Evolutionary conservation across 2,888 invertebrate species (phyloP).

Genomic region (Endotricha flammealis): DNA sequence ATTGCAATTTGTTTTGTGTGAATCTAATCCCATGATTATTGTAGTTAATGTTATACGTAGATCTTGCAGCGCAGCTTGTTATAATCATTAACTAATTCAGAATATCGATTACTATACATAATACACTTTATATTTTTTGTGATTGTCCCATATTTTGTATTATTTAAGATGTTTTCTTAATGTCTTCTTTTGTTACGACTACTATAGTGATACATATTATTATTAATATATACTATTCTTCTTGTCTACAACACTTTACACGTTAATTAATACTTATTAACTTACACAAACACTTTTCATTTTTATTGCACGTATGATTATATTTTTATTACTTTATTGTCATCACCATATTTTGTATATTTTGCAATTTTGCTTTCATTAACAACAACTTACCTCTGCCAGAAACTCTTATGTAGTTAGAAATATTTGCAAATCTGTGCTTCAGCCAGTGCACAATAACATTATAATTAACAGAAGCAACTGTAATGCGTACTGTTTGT

Average conservation of each 20-base stretch:
- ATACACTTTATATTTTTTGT: constrained; percentile 42
- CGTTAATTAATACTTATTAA: constrained; percentile 3
- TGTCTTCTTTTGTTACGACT: constrained; percentile 30
- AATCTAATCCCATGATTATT: constrained; percentile 50
- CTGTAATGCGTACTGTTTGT: constrained; percentile 75
- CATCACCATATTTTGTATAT: constrained; percentile 28
- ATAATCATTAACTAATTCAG: constrained; percentile 67
- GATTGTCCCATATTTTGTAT: constrained; percentile 31
- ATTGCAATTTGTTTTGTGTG: constrained; percentile 51
- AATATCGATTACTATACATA: constrained; percentile 56
- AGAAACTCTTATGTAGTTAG: constrained; percentile 47
- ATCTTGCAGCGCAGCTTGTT: constrained; percentile 68
- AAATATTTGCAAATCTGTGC: constrained; percentile 47
- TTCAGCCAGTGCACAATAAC: constrained; percentile 67
- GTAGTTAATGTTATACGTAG: constrained; percentile 50
- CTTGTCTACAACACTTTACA: constrained; percentile 5
- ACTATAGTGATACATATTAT: constrained; percentile 4
- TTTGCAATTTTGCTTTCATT: constrained; percentile 46
- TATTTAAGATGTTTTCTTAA: constrained; percentile 73
- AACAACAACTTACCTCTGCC: constrained; percentile 34
- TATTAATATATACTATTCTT: constrained; percentile 5
- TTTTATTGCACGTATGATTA: constrained; percentile 25
- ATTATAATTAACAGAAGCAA: constrained; percentile 51
- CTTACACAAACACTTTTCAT: constrained; percentile 20
- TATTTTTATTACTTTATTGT: constrained; percentile 24